Conservation (phyloP, 2,888 invertebrate genomes). For the Pheosia gnoma region DNA sequence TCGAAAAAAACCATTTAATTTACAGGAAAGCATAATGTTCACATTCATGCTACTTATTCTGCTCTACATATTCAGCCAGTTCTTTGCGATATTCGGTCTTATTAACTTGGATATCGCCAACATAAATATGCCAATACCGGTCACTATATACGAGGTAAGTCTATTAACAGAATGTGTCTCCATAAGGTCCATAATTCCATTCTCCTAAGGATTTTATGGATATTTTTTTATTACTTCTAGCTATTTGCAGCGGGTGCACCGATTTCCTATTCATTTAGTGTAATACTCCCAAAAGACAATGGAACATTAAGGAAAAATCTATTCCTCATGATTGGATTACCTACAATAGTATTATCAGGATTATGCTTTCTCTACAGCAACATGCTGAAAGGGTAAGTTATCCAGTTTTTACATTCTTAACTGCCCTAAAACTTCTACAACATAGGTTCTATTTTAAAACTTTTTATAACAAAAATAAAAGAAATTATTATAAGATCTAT, state of each 20-base stretch:
- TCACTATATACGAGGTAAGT: constrained; percentile 74
- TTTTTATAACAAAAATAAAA: too few species aligned
- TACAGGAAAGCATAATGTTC: constrained; percentile 80
- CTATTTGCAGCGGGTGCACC: constrained; percentile 77
- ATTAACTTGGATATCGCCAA: constrained; percentile 76
- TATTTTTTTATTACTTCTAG: constrained; percentile 47
- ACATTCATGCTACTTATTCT: constrained; percentile 72
- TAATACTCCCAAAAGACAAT: constrained; percentile 62
- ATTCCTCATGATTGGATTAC: constrained; percentile 65
- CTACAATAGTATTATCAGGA: constrained; percentile 63
- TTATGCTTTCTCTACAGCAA: constrained; percentile 76
- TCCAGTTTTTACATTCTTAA: too few species aligned
- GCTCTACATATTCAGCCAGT: constrained; percentile 76
- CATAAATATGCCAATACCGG: constrained; percentile 74
- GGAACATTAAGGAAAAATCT: constrained; percentile 64
- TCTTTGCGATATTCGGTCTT: constrained; percentile 76
- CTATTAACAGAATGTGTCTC: not conserved
- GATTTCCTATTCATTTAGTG: constrained; percentile 73
- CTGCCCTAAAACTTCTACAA: too few species aligned
- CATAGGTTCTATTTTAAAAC: too few species aligned
- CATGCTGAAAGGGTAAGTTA: constrained; percentile 71
- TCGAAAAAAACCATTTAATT: constrained; percentile 25
- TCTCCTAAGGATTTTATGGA: too few species aligned
- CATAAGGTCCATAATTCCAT: too few species aligned
- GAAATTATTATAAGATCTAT: too few species aligned